Evolutionary conservation across 2,797 vertebrate genomes (phyloP).

Genomic region (Anas bahamensis): DNA sequence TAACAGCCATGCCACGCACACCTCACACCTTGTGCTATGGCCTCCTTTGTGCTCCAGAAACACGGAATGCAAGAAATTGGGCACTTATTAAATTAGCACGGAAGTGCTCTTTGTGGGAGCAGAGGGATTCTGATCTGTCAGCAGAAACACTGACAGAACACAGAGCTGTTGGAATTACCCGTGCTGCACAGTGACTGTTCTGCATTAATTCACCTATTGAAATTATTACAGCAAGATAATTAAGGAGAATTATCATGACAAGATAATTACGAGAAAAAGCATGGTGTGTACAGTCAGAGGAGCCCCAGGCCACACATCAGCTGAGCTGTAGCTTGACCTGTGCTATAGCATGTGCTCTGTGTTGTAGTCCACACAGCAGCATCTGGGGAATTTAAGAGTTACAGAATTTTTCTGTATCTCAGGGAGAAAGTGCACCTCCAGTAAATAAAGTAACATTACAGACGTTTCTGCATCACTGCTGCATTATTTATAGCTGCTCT

Average conservation of each 20-base stretch:
- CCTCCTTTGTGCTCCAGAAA: neutral
- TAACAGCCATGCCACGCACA: neutral
- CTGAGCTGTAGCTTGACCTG: neutral
- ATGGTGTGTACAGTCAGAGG: neutral
- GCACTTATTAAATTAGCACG: neutral
- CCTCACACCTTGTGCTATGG: neutral
- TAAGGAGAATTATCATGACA: constrained; percentile 34
- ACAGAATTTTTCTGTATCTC: neutral
- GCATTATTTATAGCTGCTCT: constrained; percentile 36
- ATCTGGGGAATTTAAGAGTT: neutral
- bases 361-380: rapidly evolving
- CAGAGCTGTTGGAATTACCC: neutral
- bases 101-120: neutral
- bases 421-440: neutral
- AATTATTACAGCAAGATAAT: constrained; percentile 19
- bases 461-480: neutral
- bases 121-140: neutral
- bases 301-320: neutral
- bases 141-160: neutral
- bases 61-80: rapidly evolving
- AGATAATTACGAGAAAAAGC: constrained; percentile 12
- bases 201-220: neutral
- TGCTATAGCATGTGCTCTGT: neutral
- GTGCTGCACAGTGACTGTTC: neutral
- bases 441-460: neutral